Evolutionary conservation across 1,140 invertebrate species (phyloP).

Genomic region (Orius laevigatus): DNA sequence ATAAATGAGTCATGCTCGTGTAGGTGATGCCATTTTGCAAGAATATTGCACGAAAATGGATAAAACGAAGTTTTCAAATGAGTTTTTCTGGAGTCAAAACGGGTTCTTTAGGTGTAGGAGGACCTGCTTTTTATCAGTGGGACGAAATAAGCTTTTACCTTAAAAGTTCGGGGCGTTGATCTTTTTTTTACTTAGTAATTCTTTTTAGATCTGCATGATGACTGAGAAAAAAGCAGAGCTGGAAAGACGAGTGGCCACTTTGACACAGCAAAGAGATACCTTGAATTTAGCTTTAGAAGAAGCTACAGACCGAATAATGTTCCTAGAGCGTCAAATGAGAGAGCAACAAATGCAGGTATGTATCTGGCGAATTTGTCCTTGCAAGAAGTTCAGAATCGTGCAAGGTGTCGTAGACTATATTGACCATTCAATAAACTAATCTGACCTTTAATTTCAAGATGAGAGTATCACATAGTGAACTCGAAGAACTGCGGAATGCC

Average conservation of each 20-base stretch:
- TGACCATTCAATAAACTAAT: too few species aligned
- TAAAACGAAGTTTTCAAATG: background rate
- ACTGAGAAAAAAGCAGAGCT: constrained; percentile 70
- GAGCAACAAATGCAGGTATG: constrained; percentile 49
- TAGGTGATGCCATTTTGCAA: background rate
- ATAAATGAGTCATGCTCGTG: too few species aligned
- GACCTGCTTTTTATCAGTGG: too few species aligned
- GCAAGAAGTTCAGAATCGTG: too few species aligned
- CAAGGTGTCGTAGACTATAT: too few species aligned
- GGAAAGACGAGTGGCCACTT: constrained; percentile 54
- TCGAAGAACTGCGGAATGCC: constrained; percentile 42
- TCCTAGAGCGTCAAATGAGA: constrained; percentile 65
- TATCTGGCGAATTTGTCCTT: too few species aligned
- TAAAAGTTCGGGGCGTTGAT: background rate
- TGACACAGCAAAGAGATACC: constrained; percentile 61
- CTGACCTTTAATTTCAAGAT: constrained; percentile 23
- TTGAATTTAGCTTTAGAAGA: constrained; percentile 67
- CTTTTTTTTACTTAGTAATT: constrained; percentile 1
- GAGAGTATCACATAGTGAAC: constrained; percentile 32
- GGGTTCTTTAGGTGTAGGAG: background rate
- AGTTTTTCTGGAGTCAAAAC: background rate
- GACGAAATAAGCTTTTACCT: too few species aligned
- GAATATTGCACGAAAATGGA: background rate
- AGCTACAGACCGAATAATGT: constrained; percentile 68
- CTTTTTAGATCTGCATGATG: constrained; percentile 52